These are phyloP conservation scores for Phymastichus coffea DNA, from an alignment of 1,140 invertebrate species.

Conservation along the genomic window DNA sequence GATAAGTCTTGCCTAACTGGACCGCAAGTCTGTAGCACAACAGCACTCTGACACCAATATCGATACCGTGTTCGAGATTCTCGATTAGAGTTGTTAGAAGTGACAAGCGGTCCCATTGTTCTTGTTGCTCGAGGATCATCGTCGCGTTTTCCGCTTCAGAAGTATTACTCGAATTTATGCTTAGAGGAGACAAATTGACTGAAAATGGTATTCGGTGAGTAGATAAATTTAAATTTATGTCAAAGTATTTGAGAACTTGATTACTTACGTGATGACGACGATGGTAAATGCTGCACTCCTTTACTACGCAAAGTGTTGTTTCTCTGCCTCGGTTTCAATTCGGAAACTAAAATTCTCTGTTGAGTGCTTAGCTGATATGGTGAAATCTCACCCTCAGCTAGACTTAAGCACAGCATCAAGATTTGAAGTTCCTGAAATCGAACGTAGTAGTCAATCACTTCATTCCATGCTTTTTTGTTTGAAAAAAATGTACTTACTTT, in stretches of 20 bases:
- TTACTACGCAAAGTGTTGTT: constrained; percentile 35
- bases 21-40: constrained; percentile 59
- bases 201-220: constrained; percentile 1
- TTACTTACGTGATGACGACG: constrained; percentile 38
- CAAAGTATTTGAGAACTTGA: too few species aligned
- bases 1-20: constrained; percentile 59
- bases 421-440: constrained; percentile 43
- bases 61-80: constrained; percentile 51
- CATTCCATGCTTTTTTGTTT: not conserved
- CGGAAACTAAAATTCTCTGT: constrained; percentile 40
- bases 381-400: constrained; percentile 49
- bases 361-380: constrained; percentile 44
- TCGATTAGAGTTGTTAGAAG: constrained; percentile 43
- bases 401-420: constrained; percentile 46
- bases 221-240: too few species aligned
- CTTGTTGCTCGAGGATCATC: constrained; percentile 30
- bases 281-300: constrained; percentile 39
- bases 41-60: constrained; percentile 58
- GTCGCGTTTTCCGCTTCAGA: constrained; percentile 21
- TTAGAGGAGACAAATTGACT: constrained; percentile 26
- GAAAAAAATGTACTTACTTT: constrained; percentile 31
- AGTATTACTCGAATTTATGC: constrained; percentile 4
- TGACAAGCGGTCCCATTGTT: constrained; percentile 40
- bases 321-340: constrained; percentile 36
- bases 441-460: constrained; percentile 2